phyloP scores from a whole-genome alignment of 1,140 invertebrate species.

The Delia radicum region DNA sequence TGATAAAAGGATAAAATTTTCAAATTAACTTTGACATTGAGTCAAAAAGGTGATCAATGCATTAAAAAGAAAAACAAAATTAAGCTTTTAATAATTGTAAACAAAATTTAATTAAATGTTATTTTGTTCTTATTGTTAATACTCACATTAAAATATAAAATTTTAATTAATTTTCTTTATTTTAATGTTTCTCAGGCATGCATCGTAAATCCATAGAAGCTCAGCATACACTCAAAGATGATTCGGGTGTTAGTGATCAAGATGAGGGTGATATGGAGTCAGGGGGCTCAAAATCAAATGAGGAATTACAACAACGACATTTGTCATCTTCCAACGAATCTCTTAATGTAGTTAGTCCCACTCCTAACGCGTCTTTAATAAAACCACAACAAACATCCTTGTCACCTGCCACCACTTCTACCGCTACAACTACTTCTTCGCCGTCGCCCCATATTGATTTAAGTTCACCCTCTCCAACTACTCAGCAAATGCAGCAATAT shows the following conservation, averaged over 20 bases:
- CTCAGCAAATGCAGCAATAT: conserved; percentile 25
- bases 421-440: conserved; percentile 45
- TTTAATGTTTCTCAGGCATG: conserved; percentile 86
- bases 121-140: too few relatives aligned
- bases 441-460: conserved; percentile 48
- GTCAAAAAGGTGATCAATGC: background rate
- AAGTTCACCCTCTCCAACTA: conserved; percentile 40
- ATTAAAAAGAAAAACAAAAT: too few relatives aligned
- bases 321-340: conserved; percentile 49
- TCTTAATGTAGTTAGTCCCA: conserved; percentile 49
- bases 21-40: conserved; percentile 22
- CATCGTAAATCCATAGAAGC: conserved; percentile 97
- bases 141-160: too few relatives aligned
- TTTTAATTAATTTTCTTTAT: background rate
- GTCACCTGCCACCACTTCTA: conserved; percentile 31
- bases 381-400: background rate
- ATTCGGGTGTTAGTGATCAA: conserved; percentile 60
- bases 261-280: conserved; percentile 43
- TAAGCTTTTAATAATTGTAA: background rate
- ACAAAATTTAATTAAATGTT: background rate
- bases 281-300: conserved; percentile 47
- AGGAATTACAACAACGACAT: conserved; percentile 33
- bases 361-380: conserved; percentile 27
- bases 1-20: conserved; percentile 3
- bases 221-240: conserved; percentile 86